Base-by-base conservation (phyloP, 2,888 invertebrate genomes). In the Drosophila lutescens region DNA sequence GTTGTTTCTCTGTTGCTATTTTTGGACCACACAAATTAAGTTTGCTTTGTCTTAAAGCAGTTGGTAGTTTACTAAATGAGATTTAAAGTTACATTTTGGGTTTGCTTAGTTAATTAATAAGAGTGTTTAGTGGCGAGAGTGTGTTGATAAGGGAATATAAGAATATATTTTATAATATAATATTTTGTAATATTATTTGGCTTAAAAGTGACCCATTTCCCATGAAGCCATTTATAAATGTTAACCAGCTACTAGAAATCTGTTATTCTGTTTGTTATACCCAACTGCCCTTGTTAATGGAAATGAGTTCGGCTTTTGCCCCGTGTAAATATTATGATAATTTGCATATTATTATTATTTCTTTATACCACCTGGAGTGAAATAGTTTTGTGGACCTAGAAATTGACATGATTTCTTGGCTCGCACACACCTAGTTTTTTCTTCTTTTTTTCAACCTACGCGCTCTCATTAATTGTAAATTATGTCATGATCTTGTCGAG, bases 401-500 rank as follows among this genome's bases (percentile, higher is more conserved):
- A 43, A 43, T 55, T 47, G 54, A 55, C 43, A 62, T 30, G 61
- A 40, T 62, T 60, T 46, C 60, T 46, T 17, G 46, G 36, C 30
- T 15, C 44, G 17, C 26, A 26, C 44, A 61, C 61, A 62, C 62
- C 46, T 38, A 32, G 15, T 62, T 36, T 20, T 20, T 20, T 20
- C 2, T 2, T 20, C 2, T 20, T 20, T 3, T 20, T 20, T 20
- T n/a, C 4, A 32, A 10, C 63, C 65, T 46, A 66, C 65, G 66
- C 65, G 38, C 53, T 23, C 66, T 26, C 34, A 46, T 65, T 51
- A 32, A 46, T 46, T 65, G 65, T 53, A 40, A 67, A 54, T 67
- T 67, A 67, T 67, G 68, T 67, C 67, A 55, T 43, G 68, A 67
- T 38, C 41, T 43, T 36, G n/a, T 9, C 34, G 34, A 49, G 15